phyloP scores from a whole-genome alignment of 2,888 invertebrate species.

The Alcis repandata region DNA sequence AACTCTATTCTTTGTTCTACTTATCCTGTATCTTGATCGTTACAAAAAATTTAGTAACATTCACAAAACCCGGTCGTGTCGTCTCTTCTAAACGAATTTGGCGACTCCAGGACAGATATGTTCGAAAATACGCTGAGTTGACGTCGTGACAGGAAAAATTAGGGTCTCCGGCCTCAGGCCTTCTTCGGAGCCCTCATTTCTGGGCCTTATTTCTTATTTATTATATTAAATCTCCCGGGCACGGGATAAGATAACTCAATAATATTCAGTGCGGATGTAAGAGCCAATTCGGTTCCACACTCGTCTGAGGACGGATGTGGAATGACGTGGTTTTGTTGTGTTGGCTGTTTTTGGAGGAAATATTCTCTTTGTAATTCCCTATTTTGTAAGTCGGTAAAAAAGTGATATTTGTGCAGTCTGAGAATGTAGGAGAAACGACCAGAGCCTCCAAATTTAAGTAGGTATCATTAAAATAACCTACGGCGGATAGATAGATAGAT shows the following conservation, averaged over 20 bases:
- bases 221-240: slow-evolving; percentile 33
- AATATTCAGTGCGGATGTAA: slow-evolving; percentile 18
- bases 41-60: no score
- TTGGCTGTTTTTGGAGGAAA: no score
- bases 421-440: no score
- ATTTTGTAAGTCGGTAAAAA: no score
- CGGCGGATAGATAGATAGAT: no score
- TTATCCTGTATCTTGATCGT: no score
- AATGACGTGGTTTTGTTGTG: slow-evolving; percentile 7
- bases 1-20: no score
- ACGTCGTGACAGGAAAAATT: slow-evolving; percentile 34
- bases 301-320: slow-evolving; percentile 12
- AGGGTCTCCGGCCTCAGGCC: slow-evolving; percentile 35
- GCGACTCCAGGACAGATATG: slow-evolving; percentile 24
- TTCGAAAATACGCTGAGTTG: slow-evolving; percentile 36
- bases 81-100: slow-evolving; percentile 5
- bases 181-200: slow-evolving; percentile 14
- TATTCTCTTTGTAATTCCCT: no score
- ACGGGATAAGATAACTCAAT: slow-evolving; percentile 32
- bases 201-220: slow-evolving; percentile 36
- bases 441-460: no score
- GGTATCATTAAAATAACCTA: no score
- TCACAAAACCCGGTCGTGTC: slow-evolving; percentile 21
- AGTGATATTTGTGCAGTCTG: no score
- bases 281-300: slow-evolving; percentile 10